phyloP scores from a whole-genome alignment of 2,797 vertebrate species.

The Coregonus ussuriensis region DNA sequence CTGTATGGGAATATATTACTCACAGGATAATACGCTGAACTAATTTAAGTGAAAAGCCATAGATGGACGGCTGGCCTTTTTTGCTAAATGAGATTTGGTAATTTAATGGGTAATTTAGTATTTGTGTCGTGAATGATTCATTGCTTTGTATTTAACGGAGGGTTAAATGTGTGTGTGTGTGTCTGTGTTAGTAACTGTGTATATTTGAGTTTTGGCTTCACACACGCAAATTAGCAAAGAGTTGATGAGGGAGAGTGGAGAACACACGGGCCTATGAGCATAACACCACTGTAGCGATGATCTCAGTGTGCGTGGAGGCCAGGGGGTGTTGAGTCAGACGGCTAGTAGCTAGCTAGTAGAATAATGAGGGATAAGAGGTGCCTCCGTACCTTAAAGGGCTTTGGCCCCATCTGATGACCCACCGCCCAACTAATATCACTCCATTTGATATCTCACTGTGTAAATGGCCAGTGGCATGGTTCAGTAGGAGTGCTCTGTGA shows the following conservation, averaged over 20 bases:
- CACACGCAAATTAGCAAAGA: too few species aligned
- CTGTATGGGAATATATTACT: conserved; percentile 36
- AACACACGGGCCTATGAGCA: too few species aligned
- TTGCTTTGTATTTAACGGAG: background rate
- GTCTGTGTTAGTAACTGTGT: background rate
- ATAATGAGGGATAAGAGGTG: background rate
- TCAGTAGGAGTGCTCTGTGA: background rate
- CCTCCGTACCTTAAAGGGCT: background rate
- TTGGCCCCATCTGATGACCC: conserved; percentile 1
- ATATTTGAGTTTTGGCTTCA: background rate
- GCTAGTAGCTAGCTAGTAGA: background rate
- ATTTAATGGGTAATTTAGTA: conserved; percentile 58
- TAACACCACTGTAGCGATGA: too few species aligned
- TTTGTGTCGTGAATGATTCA: conserved; percentile 21
- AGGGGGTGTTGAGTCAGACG: background rate
- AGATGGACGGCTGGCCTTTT: conserved; percentile 65
- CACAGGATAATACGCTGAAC: conserved; percentile 26
- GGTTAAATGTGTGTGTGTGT: background rate
- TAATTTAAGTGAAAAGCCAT: conserved; percentile 55
- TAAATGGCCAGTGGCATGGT: background rate
- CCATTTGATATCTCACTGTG: background rate
- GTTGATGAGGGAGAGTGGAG: too few species aligned
- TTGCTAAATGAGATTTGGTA: conserved; percentile 62
- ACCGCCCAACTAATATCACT: background rate
- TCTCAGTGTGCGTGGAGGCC: background rate